Evolutionary conservation across 2,113 vertebrate genomes (phyloP).

Genomic region (Lates calcarifer): DNA sequence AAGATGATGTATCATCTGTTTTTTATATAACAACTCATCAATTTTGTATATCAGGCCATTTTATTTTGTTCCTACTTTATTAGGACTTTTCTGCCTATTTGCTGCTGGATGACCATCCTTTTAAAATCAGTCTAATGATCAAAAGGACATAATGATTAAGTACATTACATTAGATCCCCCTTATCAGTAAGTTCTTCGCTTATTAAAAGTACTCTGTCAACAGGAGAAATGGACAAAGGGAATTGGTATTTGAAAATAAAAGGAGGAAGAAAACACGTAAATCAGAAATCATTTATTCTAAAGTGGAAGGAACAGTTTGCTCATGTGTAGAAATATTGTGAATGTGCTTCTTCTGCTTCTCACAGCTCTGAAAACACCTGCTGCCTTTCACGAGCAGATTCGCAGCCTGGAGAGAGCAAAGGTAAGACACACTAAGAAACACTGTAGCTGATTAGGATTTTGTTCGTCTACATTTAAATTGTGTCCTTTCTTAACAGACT

Average conservation of each 20-base stretch:
- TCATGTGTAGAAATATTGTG: not conserved
- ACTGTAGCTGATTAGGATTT: not conserved
- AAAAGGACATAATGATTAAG: too few species aligned
- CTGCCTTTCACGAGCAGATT: conserved; percentile 95
- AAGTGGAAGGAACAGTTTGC: not conserved
- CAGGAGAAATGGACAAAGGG: not conserved
- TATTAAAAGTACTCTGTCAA: not conserved
- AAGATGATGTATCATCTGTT: too few species aligned
- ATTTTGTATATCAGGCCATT: too few species aligned
- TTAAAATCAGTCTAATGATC: not conserved
- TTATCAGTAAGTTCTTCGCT: not conserved
- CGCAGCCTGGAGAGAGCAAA: conserved; percentile 96
- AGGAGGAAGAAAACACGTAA: not conserved
- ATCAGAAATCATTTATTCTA: not conserved
- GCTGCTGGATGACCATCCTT: not conserved
- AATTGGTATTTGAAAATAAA: not conserved
- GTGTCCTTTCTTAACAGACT: conserved; percentile 83
- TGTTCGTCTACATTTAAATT: not conserved
- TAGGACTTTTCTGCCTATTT: not conserved
- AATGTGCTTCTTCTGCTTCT: conserved; percentile 49
- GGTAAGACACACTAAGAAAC: conserved; percentile 82
- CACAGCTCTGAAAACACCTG: conserved; percentile 95
- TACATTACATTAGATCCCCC: too few species aligned
- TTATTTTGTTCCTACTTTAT: not conserved
- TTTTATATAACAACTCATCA: too few species aligned